Percentiles rank a stretch among this genome's conserved stretches.
Evolutionary conservation across 2,888 invertebrate genomes (phyloP).

Genomic region (Acrobasis repandana): DNA sequence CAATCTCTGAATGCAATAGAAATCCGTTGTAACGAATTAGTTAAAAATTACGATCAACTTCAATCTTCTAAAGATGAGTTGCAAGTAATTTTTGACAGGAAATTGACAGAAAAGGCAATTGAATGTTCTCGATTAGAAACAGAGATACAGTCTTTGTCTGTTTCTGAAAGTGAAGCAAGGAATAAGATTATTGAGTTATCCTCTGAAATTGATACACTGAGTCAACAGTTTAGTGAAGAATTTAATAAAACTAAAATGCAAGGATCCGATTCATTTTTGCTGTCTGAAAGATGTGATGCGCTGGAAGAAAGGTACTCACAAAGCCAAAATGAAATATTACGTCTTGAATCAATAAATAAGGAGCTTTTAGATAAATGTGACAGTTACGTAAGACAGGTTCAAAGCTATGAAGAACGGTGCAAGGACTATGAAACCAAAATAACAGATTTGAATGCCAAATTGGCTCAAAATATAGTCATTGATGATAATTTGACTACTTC

Average conservation of each 20-base stretch:
- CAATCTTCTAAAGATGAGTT: slow-evolving; percentile 46
- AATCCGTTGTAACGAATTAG: slow-evolving; percentile 42
- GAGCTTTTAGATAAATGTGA: slow-evolving; percentile 41
- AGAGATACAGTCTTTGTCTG: slow-evolving; percentile 42
- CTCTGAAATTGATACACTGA: slow-evolving; percentile 47
- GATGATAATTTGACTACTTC: neutral
- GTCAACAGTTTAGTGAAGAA: slow-evolving; percentile 41
- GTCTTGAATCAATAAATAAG: slow-evolving; percentile 50
- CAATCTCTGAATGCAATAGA: slow-evolving; percentile 45
- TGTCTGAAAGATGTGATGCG: slow-evolving; percentile 46
- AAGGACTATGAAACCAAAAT: slow-evolving; percentile 49
- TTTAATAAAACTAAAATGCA: slow-evolving; percentile 33
- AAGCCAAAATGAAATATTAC: slow-evolving; percentile 61
- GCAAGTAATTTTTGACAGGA: slow-evolving; percentile 42
- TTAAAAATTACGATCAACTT: slow-evolving; percentile 42
- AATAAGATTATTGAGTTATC: slow-evolving; percentile 41
- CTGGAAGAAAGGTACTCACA: slow-evolving; percentile 56
- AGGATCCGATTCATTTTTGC: slow-evolving; percentile 35
- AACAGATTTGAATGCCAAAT: slow-evolving; percentile 52
- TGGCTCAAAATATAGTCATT: slow-evolving; percentile 33
- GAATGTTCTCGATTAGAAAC: slow-evolving; percentile 44
- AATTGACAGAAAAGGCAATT: slow-evolving; percentile 36
- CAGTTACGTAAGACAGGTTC: slow-evolving; percentile 47
- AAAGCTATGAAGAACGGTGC: slow-evolving; percentile 46
- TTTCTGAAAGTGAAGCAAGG: slow-evolving; percentile 43